Conservation (phyloP, 2,888 invertebrate species). For the Melanostoma mellinum region DNA sequence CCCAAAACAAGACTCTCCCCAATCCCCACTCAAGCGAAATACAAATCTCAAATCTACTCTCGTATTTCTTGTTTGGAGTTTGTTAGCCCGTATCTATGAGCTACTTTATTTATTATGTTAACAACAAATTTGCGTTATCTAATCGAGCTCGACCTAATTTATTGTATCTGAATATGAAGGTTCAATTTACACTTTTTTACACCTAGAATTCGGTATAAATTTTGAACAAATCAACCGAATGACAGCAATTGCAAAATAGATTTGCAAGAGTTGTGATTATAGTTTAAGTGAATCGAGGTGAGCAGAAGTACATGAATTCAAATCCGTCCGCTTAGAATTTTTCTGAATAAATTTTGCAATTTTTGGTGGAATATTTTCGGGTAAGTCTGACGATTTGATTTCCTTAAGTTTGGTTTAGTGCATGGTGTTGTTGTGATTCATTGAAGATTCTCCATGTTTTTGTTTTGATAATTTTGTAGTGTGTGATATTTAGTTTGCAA, state of each 20-base stretch:
- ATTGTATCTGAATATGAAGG: constrained; percentile 31
- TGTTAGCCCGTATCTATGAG: constrained; percentile 12
- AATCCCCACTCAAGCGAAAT: constrained; percentile 3
- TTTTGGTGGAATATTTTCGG: constrained; percentile 67
- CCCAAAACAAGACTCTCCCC: background rate
- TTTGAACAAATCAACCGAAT: constrained; percentile 39
- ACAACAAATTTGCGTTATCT: constrained; percentile 35
- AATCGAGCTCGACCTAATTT: constrained; percentile 32
- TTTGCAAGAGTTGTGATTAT: constrained; percentile 27
- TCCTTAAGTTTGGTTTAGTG: constrained; percentile 15
- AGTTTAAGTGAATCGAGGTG: constrained; percentile 1
- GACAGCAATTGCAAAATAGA: constrained; percentile 25
- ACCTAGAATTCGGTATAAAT: constrained; percentile 2
- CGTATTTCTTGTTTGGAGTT: background rate
- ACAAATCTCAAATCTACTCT: background rate
- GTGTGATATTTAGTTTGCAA: no score
- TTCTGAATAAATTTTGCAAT: constrained; percentile 31
- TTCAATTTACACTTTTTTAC: constrained; percentile 6
- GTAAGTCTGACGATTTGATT: constrained; percentile 47
- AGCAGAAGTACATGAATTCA: background rate
- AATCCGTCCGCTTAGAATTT: background rate
- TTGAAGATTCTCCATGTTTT: background rate
- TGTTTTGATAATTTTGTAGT: constrained; percentile 4
- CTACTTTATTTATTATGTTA: constrained; percentile 9
- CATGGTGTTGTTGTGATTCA: constrained; percentile 38